These are phyloP conservation scores for Catocala fraxini DNA, from an alignment of 2,888 invertebrate species.

Conservation along the genomic window DNA sequence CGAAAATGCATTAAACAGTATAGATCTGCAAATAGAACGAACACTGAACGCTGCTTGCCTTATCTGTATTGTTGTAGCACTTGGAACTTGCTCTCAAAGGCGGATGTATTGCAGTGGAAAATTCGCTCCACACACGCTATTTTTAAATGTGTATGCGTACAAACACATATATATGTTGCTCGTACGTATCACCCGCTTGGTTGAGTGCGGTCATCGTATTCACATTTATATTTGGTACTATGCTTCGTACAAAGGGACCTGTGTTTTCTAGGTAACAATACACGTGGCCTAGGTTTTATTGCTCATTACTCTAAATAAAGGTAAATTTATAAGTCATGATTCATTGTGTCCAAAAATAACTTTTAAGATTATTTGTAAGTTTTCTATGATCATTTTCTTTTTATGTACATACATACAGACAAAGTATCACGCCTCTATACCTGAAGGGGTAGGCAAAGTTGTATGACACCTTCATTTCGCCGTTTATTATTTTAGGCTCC, in stretches of 20 bases:
- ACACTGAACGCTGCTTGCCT: constrained; percentile 19
- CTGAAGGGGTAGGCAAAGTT: no score
- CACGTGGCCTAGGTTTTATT: constrained; percentile 1
- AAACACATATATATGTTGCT: constrained; percentile 4
- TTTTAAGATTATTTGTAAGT: no score
- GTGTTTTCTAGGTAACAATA: not conserved
- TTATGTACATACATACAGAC: no score
- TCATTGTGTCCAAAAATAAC: no score
- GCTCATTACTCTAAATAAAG: constrained; percentile 1
- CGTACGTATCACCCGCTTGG: constrained; percentile 17
- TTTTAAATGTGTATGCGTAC: constrained; percentile 39
- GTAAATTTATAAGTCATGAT: no score
- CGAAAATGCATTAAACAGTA: not conserved
- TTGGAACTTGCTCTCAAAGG: constrained; percentile 30
- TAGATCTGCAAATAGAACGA: constrained; percentile 10
- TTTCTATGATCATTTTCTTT: no score
- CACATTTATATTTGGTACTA: constrained; percentile 12
- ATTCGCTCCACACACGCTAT: constrained; percentile 50
- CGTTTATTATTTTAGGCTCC: no score
- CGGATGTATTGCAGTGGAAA: constrained; percentile 51
- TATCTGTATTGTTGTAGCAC: constrained; percentile 39
- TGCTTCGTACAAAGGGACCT: not conserved
- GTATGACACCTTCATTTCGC: no score
- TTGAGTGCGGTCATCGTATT: constrained; percentile 18
- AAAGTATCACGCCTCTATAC: no score